A percentile compares a stretch with the other conserved stretches of the same genome.
phyloP scores from a whole-genome alignment of 2,113 vertebrate species.

The Bucco capensis region DNA sequence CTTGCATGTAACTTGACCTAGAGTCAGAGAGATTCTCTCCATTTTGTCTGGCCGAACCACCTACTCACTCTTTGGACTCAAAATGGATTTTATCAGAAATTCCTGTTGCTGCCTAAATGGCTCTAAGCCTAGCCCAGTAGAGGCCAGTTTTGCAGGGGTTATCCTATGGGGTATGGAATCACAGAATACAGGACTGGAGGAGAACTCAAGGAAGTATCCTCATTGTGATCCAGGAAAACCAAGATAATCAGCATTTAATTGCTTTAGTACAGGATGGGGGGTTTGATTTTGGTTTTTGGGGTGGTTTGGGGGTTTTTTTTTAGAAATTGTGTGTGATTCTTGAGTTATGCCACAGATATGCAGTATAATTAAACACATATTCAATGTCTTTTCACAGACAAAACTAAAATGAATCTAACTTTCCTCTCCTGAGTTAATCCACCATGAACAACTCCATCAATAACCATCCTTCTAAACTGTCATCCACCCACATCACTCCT shows the following conservation, averaged over 20 bases:
- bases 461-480: conserved; percentile 18
- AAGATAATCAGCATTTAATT: neutral
- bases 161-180: neutral
- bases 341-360: neutral
- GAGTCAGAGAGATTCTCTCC: neutral
- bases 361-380: conserved; percentile 40
- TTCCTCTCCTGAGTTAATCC: conserved; percentile 31
- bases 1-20: neutral
- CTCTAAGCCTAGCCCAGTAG: neutral
- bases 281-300: neutral
- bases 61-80: neutral
- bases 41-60: neutral
- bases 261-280: neutral
- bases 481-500: conserved; percentile 30
- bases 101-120: neutral
- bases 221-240: neutral
- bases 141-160: neutral
- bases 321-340: neutral
- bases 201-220: neutral
- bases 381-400: conserved; percentile 7
- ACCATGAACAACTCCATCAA: conserved; percentile 12
- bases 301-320: neutral
- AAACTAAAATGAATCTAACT: conserved; percentile 28
- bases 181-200: neutral
- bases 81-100: neutral